phyloP scores from a whole-genome alignment of 2,888 invertebrate genomes.

The Sesamia inferens region DNA sequence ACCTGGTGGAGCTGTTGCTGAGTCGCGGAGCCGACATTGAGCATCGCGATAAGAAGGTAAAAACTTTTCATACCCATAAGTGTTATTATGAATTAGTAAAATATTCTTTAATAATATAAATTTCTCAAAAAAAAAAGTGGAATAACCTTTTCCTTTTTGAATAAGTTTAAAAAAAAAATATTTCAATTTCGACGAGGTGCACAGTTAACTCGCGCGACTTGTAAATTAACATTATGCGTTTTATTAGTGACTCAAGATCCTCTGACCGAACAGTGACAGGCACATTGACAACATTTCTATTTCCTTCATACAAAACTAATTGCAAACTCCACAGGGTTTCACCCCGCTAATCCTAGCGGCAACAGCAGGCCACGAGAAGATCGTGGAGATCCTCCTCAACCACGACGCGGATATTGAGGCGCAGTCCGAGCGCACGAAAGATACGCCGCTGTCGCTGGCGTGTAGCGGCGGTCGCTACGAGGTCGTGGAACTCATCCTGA shows the following conservation, averaged over 20 bases:
- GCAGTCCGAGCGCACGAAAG: constrained; percentile 99
- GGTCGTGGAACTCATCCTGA: constrained; percentile 96
- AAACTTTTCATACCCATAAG: neutral
- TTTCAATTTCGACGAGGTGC: no score
- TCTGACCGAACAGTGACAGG: neutral
- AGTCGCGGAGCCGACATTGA: constrained; percentile 98
- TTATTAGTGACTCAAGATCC: neutral
- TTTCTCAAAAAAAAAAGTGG: no score
- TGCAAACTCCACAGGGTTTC: constrained; percentile 91
- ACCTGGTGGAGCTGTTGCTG: constrained; percentile 97
- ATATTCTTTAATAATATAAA: no score
- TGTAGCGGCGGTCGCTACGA: constrained; percentile 99
- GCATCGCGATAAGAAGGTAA: constrained; percentile 98
- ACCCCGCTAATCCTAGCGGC: constrained; percentile 99
- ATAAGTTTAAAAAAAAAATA: no score
- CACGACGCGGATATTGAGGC: constrained; percentile 99
- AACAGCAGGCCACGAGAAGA: constrained; percentile 95
- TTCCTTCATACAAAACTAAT: neutral
- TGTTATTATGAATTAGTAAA: no score
- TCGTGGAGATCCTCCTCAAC: constrained; percentile 97
- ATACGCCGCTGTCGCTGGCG: constrained; percentile 98
- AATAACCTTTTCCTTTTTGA: no score
- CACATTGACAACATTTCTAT: no score
- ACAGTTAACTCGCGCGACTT: no score
- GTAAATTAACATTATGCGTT: no score